Percentiles rank a stretch among this genome's conserved stretches.
phyloP scores from a whole-genome alignment of 2,797 vertebrate genomes.

The Notolepis coatsorum region DNA sequence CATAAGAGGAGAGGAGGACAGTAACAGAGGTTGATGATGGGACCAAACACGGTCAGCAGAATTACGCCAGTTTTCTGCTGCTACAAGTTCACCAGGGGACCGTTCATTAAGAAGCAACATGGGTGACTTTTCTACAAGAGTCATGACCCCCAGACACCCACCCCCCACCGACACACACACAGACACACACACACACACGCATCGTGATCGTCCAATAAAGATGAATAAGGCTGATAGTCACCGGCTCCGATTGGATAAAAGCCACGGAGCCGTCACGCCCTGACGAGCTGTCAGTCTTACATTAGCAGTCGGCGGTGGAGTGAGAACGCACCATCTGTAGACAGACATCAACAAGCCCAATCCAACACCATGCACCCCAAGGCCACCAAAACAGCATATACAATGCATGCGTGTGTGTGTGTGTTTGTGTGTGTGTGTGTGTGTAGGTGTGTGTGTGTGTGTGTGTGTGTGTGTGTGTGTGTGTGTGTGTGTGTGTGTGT shows the following conservation, averaged over 20 bases:
- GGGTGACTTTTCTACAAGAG: neutral
- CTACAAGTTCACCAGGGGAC: constrained; percentile 5
- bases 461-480: neutral
- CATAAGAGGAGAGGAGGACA: neutral
- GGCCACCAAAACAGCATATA: too few species aligned
- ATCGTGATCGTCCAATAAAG: constrained; percentile 23
- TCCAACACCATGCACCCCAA: constrained; percentile 19
- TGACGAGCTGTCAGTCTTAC: constrained; percentile 64
- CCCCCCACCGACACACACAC: too few species aligned
- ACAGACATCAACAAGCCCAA: constrained; percentile 62
- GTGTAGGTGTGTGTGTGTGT: too few species aligned
- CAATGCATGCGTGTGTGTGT: too few species aligned
- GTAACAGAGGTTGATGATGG: neutral
- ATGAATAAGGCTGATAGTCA: constrained; percentile 55
- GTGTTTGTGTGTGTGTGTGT: too few species aligned
- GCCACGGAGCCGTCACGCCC: constrained; percentile 35
- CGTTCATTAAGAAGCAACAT: constrained; percentile 19
- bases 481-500: too few species aligned
- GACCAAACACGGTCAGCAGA: neutral
- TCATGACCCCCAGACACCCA: too few species aligned
- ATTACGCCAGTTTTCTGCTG: neutral
- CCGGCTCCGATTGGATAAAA: constrained; percentile 53
- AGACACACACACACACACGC: constrained; percentile 10
- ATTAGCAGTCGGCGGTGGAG: constrained; percentile 63
- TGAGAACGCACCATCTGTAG: constrained; percentile 72